Percentiles rank a stretch among this genome's conserved stretches.
Evolutionary conservation across 2,113 vertebrate genomes (phyloP).

Genomic region (Plestiodon gilberti): DNA sequence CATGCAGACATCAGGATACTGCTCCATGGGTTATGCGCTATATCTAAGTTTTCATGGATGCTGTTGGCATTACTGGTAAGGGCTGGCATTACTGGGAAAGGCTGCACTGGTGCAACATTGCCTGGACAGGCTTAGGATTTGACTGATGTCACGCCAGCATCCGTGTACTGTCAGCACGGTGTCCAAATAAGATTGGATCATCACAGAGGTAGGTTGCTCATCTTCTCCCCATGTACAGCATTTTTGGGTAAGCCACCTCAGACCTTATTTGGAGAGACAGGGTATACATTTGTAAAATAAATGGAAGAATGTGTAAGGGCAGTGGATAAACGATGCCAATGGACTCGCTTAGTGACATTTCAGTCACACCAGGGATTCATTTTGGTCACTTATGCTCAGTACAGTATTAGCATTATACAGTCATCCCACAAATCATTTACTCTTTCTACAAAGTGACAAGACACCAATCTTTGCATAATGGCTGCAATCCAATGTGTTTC

Average conservation of each 20-base stretch:
- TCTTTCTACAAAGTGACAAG: constrained; percentile 65
- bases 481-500: constrained; percentile 71
- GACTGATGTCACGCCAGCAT: too few relatives aligned
- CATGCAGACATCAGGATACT: not conserved
- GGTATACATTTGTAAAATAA: not conserved
- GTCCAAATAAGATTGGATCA: not conserved
- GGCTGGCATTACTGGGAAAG: too few relatives aligned
- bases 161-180: not conserved
- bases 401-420: constrained; percentile 47
- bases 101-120: too few relatives aligned
- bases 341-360: not conserved
- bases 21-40: too few relatives aligned
- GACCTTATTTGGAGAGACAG: too few relatives aligned
- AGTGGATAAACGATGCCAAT: not conserved
- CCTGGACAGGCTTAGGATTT: too few relatives aligned
- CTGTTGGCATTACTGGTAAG: too few relatives aligned
- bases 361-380: not conserved
- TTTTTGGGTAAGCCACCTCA: too few relatives aligned
- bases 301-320: not conserved
- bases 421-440: constrained; percentile 61
- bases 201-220: not conserved
- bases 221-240: not conserved
- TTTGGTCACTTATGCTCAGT: constrained; percentile 43
- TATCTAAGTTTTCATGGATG: too few relatives aligned
- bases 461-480: constrained; percentile 72